Evolutionary conservation across 2,888 invertebrate species (phyloP).

Genomic region (Rutpela maculata): DNA sequence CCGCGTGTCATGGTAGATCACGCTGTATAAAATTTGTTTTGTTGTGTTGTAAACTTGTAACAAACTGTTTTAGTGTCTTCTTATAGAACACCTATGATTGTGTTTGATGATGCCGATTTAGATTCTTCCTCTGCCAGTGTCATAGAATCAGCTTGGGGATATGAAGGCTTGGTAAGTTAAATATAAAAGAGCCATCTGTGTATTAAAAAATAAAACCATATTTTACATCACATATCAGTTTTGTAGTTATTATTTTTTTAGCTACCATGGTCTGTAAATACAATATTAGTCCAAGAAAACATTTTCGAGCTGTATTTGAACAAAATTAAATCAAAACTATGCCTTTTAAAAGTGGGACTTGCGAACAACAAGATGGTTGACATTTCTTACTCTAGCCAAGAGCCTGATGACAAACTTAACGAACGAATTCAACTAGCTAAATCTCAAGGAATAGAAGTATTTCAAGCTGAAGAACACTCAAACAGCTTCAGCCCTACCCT

Average conservation of each 20-base stretch:
- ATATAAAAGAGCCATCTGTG: not conserved
- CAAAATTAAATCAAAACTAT: conserved; percentile 72
- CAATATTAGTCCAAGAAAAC: conserved; percentile 76
- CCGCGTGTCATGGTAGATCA: no score
- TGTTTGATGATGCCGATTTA: conserved; percentile 77
- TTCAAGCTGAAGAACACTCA: conserved; percentile 53
- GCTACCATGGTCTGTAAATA: conserved; percentile 75
- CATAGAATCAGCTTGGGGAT: conserved; percentile 75
- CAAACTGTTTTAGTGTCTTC: conserved; percentile 48
- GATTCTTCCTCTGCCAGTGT: conserved; percentile 76
- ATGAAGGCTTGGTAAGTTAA: conserved; percentile 74
- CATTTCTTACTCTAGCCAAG: conserved; percentile 71
- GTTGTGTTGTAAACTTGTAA: not conserved
- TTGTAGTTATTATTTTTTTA: conserved; percentile 61
- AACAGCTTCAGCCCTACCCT: conserved; percentile 66
- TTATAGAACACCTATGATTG: conserved; percentile 72
- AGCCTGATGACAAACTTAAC: conserved; percentile 63
- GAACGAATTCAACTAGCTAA: conserved; percentile 60
- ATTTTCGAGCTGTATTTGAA: conserved; percentile 72
- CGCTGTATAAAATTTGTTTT: not conserved
- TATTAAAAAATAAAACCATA: not conserved
- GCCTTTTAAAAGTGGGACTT: conserved; percentile 65
- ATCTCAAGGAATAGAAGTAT: conserved; percentile 64
- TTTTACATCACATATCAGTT: not conserved
- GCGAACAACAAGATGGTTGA: conserved; percentile 74